A percentile compares a stretch with the other conserved stretches of the same genome.
phyloP scores from a whole-genome alignment of 2,888 invertebrate species.

The Luperina nickerlii region DNA sequence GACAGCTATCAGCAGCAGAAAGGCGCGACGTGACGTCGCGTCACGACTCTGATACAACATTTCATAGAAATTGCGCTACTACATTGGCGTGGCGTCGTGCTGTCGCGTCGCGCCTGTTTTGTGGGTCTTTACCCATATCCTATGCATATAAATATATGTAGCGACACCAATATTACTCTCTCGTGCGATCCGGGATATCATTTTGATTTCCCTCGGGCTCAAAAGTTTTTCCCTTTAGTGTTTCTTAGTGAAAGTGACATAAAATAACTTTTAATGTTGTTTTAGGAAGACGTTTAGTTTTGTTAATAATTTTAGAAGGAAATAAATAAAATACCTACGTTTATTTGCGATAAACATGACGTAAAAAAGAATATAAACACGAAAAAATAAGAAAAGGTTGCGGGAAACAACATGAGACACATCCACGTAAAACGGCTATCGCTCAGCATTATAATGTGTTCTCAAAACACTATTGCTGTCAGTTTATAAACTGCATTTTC shows the following conservation, averaged over 20 bases:
- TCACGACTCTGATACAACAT: not conserved
- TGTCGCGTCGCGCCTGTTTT: not conserved
- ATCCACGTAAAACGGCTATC: too few species aligned
- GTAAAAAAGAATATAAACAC: too few species aligned
- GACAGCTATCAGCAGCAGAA: too few species aligned
- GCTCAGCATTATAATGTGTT: too few species aligned
- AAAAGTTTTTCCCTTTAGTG: not conserved
- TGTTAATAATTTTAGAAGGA: not conserved
- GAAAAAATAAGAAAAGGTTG: too few species aligned
- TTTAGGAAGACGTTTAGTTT: not conserved
- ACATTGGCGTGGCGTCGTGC: not conserved
- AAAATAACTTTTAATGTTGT: not conserved
- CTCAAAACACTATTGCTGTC: not conserved
- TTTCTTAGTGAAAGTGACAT: not conserved
- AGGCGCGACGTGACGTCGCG: too few species aligned
- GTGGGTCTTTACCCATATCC: not conserved
- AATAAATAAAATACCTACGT: too few species aligned
- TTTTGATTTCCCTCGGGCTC: slow-evolving; percentile 38
- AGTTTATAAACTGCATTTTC: not conserved
- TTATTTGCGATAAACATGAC: too few species aligned
- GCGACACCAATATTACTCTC: not conserved
- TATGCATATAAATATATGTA: not conserved
- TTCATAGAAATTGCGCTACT: not conserved
- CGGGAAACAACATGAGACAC: too few species aligned
- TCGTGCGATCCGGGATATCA: not conserved